These are phyloP conservation scores for Aspidiotus destructor DNA, from an alignment of 2,888 invertebrate species.

Conservation along the genomic window DNA sequence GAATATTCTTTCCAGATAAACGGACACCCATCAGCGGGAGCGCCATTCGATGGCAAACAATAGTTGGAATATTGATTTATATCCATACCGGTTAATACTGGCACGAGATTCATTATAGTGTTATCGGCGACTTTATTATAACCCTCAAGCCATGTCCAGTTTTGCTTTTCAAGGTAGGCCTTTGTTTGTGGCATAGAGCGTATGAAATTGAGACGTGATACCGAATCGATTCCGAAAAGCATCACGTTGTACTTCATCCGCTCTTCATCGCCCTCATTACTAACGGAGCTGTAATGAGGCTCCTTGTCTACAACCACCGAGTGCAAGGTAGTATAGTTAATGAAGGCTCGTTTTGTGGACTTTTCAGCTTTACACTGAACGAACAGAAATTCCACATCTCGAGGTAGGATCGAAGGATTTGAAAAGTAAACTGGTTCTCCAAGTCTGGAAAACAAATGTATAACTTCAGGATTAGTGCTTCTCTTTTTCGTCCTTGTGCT, in stretches of 20 bases:
- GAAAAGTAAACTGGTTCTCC: too few relatives aligned
- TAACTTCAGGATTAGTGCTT: too few relatives aligned
- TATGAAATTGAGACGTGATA: conserved; percentile 67
- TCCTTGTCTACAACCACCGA: background rate
- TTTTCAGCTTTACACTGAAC: background rate
- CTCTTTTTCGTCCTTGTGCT: too few relatives aligned
- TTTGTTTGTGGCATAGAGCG: conserved; percentile 65
- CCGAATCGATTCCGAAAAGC: conserved; percentile 73
- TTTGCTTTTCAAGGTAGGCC: conserved; percentile 54
- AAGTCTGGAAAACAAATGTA: too few relatives aligned
- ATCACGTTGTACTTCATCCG: conserved; percentile 51
- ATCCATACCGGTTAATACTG: conserved; percentile 60
- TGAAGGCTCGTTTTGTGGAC: too few relatives aligned
- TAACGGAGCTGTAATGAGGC: background rate
- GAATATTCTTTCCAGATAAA: conserved; percentile 68
- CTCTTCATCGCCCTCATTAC: background rate
- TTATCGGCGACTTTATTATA: conserved; percentile 77
- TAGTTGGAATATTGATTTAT: conserved; percentile 35
- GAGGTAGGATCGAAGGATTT: too few relatives aligned
- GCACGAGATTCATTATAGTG: conserved; percentile 82
- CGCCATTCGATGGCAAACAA: conserved; percentile 36
- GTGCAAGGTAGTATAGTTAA: background rate
- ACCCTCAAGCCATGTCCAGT: conserved; percentile 62
- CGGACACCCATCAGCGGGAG: conserved; percentile 54
- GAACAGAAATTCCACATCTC: background rate